These are phyloP conservation scores for Hyalella azteca DNA, from an alignment of 2,888 invertebrate species.

Conservation along the genomic window DNA sequence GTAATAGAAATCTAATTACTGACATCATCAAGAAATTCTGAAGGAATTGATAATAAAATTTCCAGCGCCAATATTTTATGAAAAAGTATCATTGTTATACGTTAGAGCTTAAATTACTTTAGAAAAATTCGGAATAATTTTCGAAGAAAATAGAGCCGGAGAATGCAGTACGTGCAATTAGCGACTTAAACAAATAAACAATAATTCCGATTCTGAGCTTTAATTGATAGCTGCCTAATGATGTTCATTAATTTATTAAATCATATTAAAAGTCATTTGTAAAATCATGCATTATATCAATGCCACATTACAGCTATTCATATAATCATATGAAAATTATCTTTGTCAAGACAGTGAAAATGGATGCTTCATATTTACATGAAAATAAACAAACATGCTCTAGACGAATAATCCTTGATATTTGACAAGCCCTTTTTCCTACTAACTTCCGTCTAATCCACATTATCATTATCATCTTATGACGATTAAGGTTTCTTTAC, in stretches of 20 bases:
- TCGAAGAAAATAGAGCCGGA: background rate
- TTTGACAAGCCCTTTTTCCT: no score
- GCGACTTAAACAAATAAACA: background rate
- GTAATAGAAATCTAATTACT: background rate
- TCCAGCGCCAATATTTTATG: background rate
- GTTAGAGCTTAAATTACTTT: background rate
- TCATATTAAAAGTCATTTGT: background rate
- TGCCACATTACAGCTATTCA: background rate
- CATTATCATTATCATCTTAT: no score
- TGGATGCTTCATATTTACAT: no score
- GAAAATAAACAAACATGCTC: no score
- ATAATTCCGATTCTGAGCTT: background rate
- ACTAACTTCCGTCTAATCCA: no score
- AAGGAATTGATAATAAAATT: background rate
- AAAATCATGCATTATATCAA: background rate
- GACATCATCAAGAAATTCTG: background rate
- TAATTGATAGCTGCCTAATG: background rate
- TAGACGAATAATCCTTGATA: no score
- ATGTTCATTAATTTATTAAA: background rate
- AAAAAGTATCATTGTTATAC: background rate
- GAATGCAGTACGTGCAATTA: background rate
- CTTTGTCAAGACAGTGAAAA: no score
- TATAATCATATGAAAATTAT: background rate
- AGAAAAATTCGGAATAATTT: background rate
- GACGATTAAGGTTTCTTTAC: no score